Evolutionary conservation across 2,113 vertebrate genomes (phyloP), one percentile per base, ranked within the genome.

Genomic region (Syngnathoides biaculeatus): DNA sequence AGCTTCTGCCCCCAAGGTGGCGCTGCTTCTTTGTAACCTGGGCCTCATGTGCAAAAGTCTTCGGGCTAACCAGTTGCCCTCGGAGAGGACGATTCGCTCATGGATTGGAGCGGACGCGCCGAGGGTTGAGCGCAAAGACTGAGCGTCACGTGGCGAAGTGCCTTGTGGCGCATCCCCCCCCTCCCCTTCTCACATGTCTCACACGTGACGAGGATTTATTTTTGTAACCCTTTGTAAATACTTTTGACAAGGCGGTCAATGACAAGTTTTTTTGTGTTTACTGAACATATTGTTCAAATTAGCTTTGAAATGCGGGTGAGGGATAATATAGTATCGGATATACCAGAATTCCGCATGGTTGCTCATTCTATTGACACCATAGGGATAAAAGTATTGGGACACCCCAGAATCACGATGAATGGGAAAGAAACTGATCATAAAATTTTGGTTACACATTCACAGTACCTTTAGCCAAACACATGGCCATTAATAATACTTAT

Each of bases 251-350:
- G 61, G 69, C 75, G 77, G 85, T 71, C 58, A 75, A 81, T 67
- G 53, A 68, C 68, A 43, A 48, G 55, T 27, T 35, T 24, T 11
- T 45, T 57, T 77, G 83, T 83, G 67, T 84, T 85, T 89, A 88
- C 80, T 81, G 89, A 89, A 79, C 85, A 87, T 87, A 86, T 89
- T 91, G 86, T 89, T 90, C 84, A 68, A 72, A 79, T 86, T 83
- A 76, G 64, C 83, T 75, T 77, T 74, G 74, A 73, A 84, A 83
- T 78, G 79, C 69, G 42, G 57, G 72, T 62, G 59, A 2, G 62
- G 48, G 39, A 69, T n/a, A 11, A 30, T 79, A 62, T 73, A 79
- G 78, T 82, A 80, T 70, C 76, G 82, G 79, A 78, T 79, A 78
- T 82, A 35, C 30, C 30, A 35, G 30, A 78, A 85, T 81, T 85